Base-by-base conservation (phyloP, 2,113 vertebrate genomes). In the Theropithecus gelada region DNA sequence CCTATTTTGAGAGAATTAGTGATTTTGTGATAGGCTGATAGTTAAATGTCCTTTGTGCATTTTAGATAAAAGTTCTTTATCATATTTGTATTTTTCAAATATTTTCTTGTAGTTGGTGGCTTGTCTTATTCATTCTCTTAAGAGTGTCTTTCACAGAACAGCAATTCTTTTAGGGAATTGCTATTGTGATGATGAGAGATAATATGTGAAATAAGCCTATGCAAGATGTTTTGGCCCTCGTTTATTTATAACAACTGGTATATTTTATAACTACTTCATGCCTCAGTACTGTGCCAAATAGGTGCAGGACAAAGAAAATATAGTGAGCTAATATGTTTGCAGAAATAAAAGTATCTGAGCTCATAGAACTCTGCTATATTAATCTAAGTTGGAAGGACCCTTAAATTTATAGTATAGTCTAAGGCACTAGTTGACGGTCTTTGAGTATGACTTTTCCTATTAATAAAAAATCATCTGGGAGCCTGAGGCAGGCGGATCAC, bases 331-430 rank as follows among this genome's bases (percentile, higher is more conserved):
- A 70, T 92, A 79, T 12, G 18, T 27, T 90, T 27, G 23, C 27
- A 87, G 76, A 84, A 83, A 66, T 27, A 72, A 38, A 1, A 55
- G 20, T 88, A 35, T 81, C 50, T 91, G 55, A 93, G 43, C 18
- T 64, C 55, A 75, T 35, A 82, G 82, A 48, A 82, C 48, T 64
- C 9, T 86, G 45, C 9, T 73, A 38, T 12, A 38, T 59, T 78
- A 93, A 89, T 90, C 11, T 22, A 57, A 83, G 4, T 48, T 87
- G 27, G 38, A 89, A 96, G 40, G 32, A 86, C 8, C 79, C n/a
- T 38, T 93, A 61, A 85, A 59, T 94, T 97, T n/a, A 81, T 18
- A 90, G 88, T 32, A 43, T 48, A 76, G 18, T 87, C 13, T 76
- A 57, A 68, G 38, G 23, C 45, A 90, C 32, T 90, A 50, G 3